Base-by-base conservation (phyloP, 2,888 invertebrate species). In the Protophormia terraenovae region DNA sequence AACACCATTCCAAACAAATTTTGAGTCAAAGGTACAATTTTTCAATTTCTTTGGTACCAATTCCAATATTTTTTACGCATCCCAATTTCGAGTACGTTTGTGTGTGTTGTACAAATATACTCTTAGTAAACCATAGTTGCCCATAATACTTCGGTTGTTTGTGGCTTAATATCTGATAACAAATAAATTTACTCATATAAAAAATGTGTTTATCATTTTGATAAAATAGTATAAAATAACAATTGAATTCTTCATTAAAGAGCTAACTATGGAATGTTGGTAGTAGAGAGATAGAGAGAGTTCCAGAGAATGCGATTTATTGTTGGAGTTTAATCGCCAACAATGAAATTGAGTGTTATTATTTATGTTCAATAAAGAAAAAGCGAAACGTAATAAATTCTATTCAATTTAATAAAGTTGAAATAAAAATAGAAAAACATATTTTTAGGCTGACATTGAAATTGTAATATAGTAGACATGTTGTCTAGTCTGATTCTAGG, bases 361-460 rank as follows among this genome's bases (percentile, higher is more conserved):
- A 14, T 76, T 32, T 38, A 77, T 24, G 3, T 60, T 35, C 24
- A 60, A 69, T 35, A 35, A 47, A 27, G 10, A 53, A n/a, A 50
- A 55, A 38, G 2, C 29, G 0, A 50, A 60, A 29, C 6, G 22
- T 45, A 35, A 58, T 50, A 38, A 50, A 69, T 41, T 58, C 50
- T 35, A 62, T 14, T 27, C 27, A n/a, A n/a, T 47, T 10, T 19
- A 41, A 12, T 38, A 19, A 47, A 64, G 19, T 55, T n/a, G 6
- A 16, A 22, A 45, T 3, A 45, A 6, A 24, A 27, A 32, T 12
- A 78, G 35, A 27, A 27, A 47, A 72, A 80, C 77, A 84, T 84
- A 84, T 76, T 84, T 84, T 84, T 81, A 84, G 84, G 84, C 84
- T 72, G 38, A 29, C 4, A 38, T 8, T 38, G 27, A 69, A 60